Evolutionary conservation across 2,888 invertebrate species (phyloP), one percentile per base, ranked within the genome.

Genomic region (Leistus spinibarbis): DNA sequence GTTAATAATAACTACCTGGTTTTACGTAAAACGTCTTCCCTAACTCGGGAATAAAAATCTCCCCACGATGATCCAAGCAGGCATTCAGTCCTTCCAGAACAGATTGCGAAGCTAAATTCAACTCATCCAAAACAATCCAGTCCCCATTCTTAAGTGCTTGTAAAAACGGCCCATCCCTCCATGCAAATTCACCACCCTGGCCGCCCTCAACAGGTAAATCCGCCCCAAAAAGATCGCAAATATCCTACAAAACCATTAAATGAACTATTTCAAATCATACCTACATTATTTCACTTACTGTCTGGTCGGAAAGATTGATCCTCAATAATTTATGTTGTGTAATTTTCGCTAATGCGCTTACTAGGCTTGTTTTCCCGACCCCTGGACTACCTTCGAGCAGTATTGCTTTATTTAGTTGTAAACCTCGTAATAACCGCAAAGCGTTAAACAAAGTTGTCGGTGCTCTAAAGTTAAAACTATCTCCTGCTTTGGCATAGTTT

Each of bases 1-100:
- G 57, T 10, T 57, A 57, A 9, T 57, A 2, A 13, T 10, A 19
- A 60, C 73, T 79, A 82, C 77, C 86, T 73, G 86, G 84, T 82
- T 89, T 91, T 0, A 98, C 90, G 77, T 89, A 88, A 83, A 99
- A 99, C 0, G 93, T 93, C 84, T 91, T 92, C 65, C 94, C 95
- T 10, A 99, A 87, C 86, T 99, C 99, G 0, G 99, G 97, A 75
- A 99, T 94, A 83, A 90, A 99, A 20, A 99, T 92, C 86, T 98
- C 96, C 0, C 96, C 96, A 81, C 99, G 90, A 84, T 99, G 99
- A 88, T 99, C 99, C 73, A 99, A 89, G 82, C 99, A 98, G 0
- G 99, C 99, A 84, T 99, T 99, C 2, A 99, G 89, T 24, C 99
- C 99, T 88, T 99, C 99, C 13, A 99, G 87, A 0, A 99, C 99